Evolutionary conservation across 2,113 vertebrate species (phyloP).

Genomic region (Silurus meridionalis): DNA sequence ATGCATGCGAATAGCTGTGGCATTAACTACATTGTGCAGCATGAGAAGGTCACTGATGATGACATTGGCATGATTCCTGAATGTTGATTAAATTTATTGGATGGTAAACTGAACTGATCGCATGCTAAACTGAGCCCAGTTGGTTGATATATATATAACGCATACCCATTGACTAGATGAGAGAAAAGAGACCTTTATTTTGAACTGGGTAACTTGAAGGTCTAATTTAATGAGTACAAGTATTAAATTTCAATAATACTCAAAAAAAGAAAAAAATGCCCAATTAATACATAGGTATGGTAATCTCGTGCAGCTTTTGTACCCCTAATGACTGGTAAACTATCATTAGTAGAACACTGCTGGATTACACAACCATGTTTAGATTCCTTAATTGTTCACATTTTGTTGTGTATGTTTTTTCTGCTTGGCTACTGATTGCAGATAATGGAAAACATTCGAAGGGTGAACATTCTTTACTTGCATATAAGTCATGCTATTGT

Average conservation of each 20-base stretch:
- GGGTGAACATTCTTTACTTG: constrained; percentile 40
- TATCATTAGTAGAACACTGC: neutral
- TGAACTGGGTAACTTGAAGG: neutral
- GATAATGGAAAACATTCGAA: constrained; percentile 53
- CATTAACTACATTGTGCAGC: neutral
- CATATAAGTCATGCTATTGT: constrained; percentile 10
- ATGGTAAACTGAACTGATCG: neutral
- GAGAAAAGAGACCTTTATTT: neutral
- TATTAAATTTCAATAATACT: neutral
- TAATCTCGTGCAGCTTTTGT: neutral
- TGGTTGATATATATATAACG: neutral
- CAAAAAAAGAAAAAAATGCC: neutral
- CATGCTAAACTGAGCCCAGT: neutral
- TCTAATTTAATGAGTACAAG: neutral
- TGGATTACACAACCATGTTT: neutral
- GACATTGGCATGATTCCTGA: neutral
- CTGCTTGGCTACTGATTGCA: constrained; percentile 29
- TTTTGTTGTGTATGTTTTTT: constrained; percentile 1
- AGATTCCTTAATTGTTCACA: neutral
- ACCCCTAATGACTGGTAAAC: neutral
- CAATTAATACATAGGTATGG: neutral
- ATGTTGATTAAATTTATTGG: neutral
- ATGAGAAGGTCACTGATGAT: neutral
- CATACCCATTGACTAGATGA: neutral
- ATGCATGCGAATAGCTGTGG: neutral